Evolutionary conservation across 2,113 vertebrate species (phyloP).

Genomic region (Aix galericulata): DNA sequence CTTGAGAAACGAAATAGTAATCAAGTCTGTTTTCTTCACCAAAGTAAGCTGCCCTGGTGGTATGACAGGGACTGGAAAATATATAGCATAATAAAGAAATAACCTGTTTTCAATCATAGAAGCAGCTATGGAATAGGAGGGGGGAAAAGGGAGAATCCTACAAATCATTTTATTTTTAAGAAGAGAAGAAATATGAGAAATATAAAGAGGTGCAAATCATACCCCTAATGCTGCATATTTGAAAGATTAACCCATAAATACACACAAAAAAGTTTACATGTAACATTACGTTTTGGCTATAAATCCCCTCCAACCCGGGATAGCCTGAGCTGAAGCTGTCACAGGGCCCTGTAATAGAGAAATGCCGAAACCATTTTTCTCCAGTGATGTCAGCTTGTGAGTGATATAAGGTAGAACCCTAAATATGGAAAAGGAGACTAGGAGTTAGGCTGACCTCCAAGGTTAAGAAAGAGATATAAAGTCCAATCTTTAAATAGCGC

Average conservation of each 20-base stretch:
- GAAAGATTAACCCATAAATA: slow-evolving; percentile 51
- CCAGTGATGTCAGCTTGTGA: background rate
- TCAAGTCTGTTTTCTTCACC: slow-evolving; percentile 89
- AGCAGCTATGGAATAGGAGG: background rate
- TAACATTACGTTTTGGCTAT: background rate
- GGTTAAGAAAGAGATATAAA: background rate
- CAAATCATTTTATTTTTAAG: slow-evolving; percentile 22
- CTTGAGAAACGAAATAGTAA: slow-evolving; percentile 88
- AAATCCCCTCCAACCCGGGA: background rate
- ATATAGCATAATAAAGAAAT: background rate
- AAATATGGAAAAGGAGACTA: background rate
- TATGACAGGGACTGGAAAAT: slow-evolving; percentile 86
- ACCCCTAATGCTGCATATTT: background rate
- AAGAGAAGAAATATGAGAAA: background rate
- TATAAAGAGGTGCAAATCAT: slow-evolving; percentile 29
- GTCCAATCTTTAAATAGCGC: background rate
- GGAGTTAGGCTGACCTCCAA: background rate
- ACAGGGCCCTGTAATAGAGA: background rate
- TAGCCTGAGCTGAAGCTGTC: background rate
- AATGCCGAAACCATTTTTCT: background rate
- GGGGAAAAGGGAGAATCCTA: background rate
- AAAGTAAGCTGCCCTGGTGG: slow-evolving; percentile 86
- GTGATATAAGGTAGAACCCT: background rate
- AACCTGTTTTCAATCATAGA: background rate
- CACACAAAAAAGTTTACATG: background rate